Evolutionary conservation across 2,797 vertebrate genomes (phyloP).

Genomic region (Anniella stebbinsi): DNA sequence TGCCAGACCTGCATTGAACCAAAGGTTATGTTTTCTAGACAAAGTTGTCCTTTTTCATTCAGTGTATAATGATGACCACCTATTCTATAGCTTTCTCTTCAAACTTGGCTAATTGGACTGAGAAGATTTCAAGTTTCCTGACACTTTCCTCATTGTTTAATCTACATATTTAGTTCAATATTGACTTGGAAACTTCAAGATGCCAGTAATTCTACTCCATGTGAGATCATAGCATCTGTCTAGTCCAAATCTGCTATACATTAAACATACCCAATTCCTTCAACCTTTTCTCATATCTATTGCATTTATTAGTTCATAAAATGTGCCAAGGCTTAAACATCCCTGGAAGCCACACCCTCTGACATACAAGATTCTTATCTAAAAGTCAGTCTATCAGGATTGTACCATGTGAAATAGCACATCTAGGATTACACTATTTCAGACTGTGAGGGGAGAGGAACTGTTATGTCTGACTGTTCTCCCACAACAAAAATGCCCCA

Average conservation of each 20-base stretch:
- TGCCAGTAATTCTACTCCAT: not conserved
- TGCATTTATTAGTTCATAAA: not conserved
- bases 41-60: not conserved
- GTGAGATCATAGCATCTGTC: not conserved
- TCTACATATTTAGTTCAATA: constrained; percentile 4
- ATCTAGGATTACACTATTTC: not conserved
- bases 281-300: not conserved
- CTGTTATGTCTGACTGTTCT: not conserved
- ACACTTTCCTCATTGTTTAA: constrained; percentile 9
- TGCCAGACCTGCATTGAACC: not conserved
- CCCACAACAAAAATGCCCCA: not conserved
- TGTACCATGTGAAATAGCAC: not conserved
- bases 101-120: not conserved
- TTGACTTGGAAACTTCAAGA: not conserved
- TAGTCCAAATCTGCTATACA: not conserved
- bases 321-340: not conserved
- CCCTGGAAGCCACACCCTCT: not conserved
- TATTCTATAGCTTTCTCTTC: not conserved
- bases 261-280: not conserved
- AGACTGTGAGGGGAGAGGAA: not conserved
- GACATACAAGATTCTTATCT: not conserved
- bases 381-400: not conserved
- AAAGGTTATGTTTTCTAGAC: not conserved
- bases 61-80: not conserved
- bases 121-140: constrained; percentile 11